Conservation (phyloP, 1,140 invertebrate species). For the Lordiphosa stackelbergi region DNA sequence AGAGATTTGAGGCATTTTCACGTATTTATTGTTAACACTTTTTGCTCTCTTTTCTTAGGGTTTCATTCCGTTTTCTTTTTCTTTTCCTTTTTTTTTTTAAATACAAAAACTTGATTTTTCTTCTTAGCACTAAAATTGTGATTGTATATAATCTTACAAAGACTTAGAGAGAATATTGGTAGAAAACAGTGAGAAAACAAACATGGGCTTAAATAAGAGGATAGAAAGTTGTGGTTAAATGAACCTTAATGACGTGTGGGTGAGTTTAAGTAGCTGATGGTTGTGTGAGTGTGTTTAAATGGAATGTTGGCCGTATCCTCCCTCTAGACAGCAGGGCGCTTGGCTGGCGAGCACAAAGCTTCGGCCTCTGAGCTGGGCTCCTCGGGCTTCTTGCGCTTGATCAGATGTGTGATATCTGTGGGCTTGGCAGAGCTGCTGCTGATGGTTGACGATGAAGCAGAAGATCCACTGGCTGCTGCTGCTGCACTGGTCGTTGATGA, state of each 20-base stretch:
- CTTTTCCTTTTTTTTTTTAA: slow-evolving; percentile 44
- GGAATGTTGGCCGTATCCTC: slow-evolving; percentile 45
- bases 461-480: slow-evolving; percentile 10
- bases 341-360: slow-evolving; percentile 65
- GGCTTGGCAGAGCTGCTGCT: slow-evolving; percentile 71
- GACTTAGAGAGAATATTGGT: slow-evolving; percentile 62
- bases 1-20: slow-evolving; percentile 19
- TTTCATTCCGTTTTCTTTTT: slow-evolving; percentile 15
- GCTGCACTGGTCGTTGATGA: slow-evolving; percentile 23
- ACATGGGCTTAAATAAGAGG: slow-evolving; percentile 50
- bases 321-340: slow-evolving; percentile 61
- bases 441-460: slow-evolving; percentile 49
- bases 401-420: slow-evolving; percentile 74
- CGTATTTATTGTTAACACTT: slow-evolving; percentile 34
- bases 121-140: slow-evolving; percentile 69
- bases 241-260: slow-evolving; percentile 21
- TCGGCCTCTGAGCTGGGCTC: slow-evolving; percentile 70
- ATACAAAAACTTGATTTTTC: slow-evolving; percentile 66
- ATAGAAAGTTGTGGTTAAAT: slow-evolving; percentile 21
- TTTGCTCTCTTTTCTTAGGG: slow-evolving; percentile 15
- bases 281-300: slow-evolving; percentile 33
- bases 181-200: slow-evolving; percentile 52
- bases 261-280: slow-evolving; percentile 36
- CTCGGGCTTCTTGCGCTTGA: slow-evolving; percentile 76
- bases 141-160: slow-evolving; percentile 68